Evolutionary conservation across 1,140 invertebrate species (phyloP).

Genomic region (Neodiprion fabricii): DNA sequence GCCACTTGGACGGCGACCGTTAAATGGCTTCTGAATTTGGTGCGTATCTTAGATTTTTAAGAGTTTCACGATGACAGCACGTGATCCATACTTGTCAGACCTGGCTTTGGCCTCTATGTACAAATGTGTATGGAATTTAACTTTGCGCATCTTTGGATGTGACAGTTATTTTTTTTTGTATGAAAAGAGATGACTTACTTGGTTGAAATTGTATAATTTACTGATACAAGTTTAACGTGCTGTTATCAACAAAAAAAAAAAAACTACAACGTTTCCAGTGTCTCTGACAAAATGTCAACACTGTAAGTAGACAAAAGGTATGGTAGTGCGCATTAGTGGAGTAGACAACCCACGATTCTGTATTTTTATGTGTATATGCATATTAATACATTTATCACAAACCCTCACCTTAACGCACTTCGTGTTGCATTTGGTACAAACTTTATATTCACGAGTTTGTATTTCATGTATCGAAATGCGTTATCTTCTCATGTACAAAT

Average conservation of each 20-base stretch:
- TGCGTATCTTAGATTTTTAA: constrained; percentile 3
- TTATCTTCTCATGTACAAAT: no score
- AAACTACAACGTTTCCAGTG: neutral
- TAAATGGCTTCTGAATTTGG: neutral
- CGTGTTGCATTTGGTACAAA: no score
- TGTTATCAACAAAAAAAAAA: neutral
- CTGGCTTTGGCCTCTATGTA: no score
- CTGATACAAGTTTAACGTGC: neutral
- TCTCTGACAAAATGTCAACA: neutral
- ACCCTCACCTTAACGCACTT: neutral
- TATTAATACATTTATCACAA: neutral
- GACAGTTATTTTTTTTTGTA: no score
- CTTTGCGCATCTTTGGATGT: no score
- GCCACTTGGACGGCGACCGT: neutral
- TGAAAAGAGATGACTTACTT: no score
- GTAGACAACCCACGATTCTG: neutral
- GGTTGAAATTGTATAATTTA: no score
- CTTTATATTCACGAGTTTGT: no score
- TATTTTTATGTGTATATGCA: neutral
- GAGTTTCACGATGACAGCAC: neutral
- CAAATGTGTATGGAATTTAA: no score
- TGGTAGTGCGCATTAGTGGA: neutral
- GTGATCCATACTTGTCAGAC: neutral
- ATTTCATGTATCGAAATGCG: no score
- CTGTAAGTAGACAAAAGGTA: neutral